Percentiles rank a stretch among this genome's conserved stretches.
Conservation (phyloP, 2,113 vertebrate species). For the Oryctolagus cuniculus region DNA sequence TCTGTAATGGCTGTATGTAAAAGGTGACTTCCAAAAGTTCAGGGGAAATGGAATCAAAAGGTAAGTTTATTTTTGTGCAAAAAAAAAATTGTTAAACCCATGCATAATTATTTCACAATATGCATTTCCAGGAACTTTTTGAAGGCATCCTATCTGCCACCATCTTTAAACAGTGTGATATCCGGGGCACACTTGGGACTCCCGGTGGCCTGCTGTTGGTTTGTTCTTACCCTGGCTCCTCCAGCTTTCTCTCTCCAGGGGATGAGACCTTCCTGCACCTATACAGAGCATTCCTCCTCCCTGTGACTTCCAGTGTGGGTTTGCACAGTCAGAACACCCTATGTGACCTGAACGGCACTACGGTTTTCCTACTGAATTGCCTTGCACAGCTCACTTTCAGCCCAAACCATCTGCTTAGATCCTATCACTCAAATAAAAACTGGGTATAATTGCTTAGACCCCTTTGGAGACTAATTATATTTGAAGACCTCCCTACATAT, state of each 20-base stretch:
- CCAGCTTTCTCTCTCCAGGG: neutral
- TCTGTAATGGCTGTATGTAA: accelerated
- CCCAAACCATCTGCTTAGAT: neutral
- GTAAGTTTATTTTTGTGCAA: too few relatives aligned
- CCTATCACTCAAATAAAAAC: neutral
- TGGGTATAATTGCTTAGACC: neutral
- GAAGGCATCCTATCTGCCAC: too few relatives aligned
- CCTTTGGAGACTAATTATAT: neutral
- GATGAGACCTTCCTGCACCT: neutral
- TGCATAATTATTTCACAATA: too few relatives aligned
- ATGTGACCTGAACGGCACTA: neutral
- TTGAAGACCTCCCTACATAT: neutral
- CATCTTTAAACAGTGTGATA: neutral
- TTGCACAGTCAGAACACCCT: neutral
- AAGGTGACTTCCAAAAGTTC: too few relatives aligned
- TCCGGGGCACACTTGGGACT: neutral
- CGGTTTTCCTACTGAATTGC: neutral
- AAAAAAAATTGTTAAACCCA: too few relatives aligned
- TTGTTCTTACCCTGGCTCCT: neutral
- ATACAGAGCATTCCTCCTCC: neutral
- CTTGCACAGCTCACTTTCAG: neutral
- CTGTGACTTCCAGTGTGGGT: neutral
- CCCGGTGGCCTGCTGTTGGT: accelerated
- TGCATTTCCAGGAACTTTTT: too few relatives aligned
- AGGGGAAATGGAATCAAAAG: too few relatives aligned